These are phyloP conservation scores for Gymnocypris eckloni DNA, from an alignment of 2,797 vertebrate species.

Conservation along the genomic window DNA sequence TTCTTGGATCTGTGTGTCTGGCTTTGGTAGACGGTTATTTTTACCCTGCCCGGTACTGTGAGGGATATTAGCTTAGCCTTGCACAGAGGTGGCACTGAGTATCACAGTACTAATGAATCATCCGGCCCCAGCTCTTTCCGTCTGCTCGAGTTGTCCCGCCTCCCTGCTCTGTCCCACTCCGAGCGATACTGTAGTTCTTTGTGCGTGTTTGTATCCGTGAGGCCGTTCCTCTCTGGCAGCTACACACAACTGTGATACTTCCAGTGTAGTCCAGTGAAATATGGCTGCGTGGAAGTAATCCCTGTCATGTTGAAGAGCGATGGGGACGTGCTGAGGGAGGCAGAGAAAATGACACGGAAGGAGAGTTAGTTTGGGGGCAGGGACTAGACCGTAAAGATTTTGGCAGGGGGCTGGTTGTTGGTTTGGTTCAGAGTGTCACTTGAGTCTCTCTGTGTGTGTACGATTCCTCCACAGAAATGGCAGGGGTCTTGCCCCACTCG, in stretches of 20 bases:
- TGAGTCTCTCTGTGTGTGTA: slow-evolving; percentile 72
- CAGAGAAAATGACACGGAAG: slow-evolving; percentile 18
- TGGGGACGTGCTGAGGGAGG: slow-evolving; percentile 36
- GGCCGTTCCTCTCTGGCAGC: slow-evolving; percentile 59
- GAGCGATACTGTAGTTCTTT: slow-evolving; percentile 58
- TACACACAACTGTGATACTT: slow-evolving; percentile 57
- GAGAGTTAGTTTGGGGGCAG: slow-evolving; percentile 23
- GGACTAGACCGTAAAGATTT: slow-evolving; percentile 48
- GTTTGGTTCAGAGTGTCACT: slow-evolving; percentile 77
- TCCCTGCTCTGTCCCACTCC: slow-evolving; percentile 31
- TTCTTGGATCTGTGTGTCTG: slow-evolving; percentile 65
- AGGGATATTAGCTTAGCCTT: slow-evolving; percentile 51
- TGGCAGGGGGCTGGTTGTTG: slow-evolving; percentile 60
- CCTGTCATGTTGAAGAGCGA: slow-evolving; percentile 63
- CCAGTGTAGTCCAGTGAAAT: slow-evolving; percentile 61
- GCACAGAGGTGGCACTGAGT: slow-evolving; percentile 44
- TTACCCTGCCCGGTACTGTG: slow-evolving; percentile 62
- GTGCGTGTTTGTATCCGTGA: slow-evolving; percentile 53
- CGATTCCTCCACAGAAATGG: slow-evolving; percentile 31
- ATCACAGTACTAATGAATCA: slow-evolving; percentile 54
- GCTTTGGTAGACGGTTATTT: slow-evolving; percentile 60
- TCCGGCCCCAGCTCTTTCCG: slow-evolving; percentile 46
- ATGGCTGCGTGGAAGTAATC: slow-evolving; percentile 62
- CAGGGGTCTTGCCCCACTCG: slow-evolving; percentile 73
- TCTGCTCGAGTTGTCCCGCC: slow-evolving; percentile 47